Percentiles rank a stretch among this genome's conserved stretches.
Conservation (phyloP, 2,797 vertebrate genomes). For the Ctenosaura bakeri region DNA sequence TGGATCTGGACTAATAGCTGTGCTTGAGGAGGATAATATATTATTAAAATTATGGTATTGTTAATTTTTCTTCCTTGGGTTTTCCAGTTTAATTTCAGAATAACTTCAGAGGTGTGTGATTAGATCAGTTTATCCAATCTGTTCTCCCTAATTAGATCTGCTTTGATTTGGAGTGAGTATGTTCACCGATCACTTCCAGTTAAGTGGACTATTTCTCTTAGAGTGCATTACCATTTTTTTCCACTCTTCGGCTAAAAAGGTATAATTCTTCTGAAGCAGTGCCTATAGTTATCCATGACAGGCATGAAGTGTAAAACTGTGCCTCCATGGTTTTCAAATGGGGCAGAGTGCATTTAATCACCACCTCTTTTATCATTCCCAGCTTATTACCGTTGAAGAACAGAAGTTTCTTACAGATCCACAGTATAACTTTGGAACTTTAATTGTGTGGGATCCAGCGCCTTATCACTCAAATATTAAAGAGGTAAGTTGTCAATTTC, state of each 20-base stretch:
- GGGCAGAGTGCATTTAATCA: background rate
- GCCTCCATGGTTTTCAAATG: constrained; percentile 21
- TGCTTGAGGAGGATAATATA: background rate
- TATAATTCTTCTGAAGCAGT: background rate
- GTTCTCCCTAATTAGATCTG: background rate
- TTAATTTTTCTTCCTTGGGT: background rate
- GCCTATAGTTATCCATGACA: background rate
- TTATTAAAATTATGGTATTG: background rate
- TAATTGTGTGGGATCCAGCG: constrained; percentile 85
- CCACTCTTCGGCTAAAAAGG: background rate
- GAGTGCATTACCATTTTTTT: background rate
- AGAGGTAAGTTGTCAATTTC: constrained; percentile 73
- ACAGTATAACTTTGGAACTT: constrained; percentile 80
- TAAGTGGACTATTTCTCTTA: background rate
- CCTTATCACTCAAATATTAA: constrained; percentile 79
- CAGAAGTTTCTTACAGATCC: constrained; percentile 76
- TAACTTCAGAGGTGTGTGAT: background rate
- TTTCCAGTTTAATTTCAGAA: background rate
- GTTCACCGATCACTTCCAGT: background rate
- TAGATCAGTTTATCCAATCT: background rate
- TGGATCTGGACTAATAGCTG: background rate
- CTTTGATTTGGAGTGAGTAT: background rate
- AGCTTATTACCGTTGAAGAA: constrained; percentile 79
- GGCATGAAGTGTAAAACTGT: background rate
- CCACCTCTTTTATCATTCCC: constrained; percentile 54